phyloP scores from a whole-genome alignment of 2,888 invertebrate genomes.

The Amphipoea oculea region DNA sequence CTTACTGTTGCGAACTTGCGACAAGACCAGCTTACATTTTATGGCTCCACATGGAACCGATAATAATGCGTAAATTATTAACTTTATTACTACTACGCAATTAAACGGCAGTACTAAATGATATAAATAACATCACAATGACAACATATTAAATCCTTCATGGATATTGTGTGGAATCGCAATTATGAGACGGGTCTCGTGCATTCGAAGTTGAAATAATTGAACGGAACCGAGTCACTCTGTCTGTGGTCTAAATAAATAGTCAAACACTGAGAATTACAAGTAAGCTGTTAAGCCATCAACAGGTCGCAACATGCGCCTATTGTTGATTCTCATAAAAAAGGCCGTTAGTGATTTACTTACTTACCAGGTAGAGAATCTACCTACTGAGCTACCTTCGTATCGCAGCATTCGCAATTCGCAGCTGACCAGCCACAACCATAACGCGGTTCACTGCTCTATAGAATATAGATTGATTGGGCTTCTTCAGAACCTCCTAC shows the following conservation, averaged over 20 bases:
- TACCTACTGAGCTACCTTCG: background rate
- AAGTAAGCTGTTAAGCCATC: slow-evolving; percentile 1
- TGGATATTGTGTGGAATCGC: slow-evolving; percentile 17
- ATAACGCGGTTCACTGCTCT: background rate
- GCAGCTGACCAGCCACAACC: background rate
- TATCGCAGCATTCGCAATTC: background rate
- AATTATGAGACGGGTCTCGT: slow-evolving; percentile 25
- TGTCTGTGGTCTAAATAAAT: slow-evolving; percentile 4
- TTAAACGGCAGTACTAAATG: slow-evolving; percentile 20
- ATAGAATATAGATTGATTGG: background rate
- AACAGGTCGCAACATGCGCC: slow-evolving; percentile 18
- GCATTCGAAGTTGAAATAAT: slow-evolving; percentile 8
- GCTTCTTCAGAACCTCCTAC: background rate
- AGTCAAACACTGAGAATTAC: slow-evolving; percentile 2
- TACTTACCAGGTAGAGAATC: background rate
- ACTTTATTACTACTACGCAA: slow-evolving; percentile 46
- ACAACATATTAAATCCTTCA: slow-evolving; percentile 33
- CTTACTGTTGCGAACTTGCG: slow-evolving; percentile 14
- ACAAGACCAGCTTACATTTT: slow-evolving; percentile 7
- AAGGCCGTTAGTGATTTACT: background rate
- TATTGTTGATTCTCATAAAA: slow-evolving; percentile 8
- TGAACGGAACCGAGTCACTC: slow-evolving; percentile 11
- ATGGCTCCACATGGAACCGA: slow-evolving; percentile 9
- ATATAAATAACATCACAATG: slow-evolving; percentile 41
- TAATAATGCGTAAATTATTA: slow-evolving; percentile 15